Evolutionary conservation across 1,140 invertebrate species (phyloP).

Genomic region (Cydia splendana): DNA sequence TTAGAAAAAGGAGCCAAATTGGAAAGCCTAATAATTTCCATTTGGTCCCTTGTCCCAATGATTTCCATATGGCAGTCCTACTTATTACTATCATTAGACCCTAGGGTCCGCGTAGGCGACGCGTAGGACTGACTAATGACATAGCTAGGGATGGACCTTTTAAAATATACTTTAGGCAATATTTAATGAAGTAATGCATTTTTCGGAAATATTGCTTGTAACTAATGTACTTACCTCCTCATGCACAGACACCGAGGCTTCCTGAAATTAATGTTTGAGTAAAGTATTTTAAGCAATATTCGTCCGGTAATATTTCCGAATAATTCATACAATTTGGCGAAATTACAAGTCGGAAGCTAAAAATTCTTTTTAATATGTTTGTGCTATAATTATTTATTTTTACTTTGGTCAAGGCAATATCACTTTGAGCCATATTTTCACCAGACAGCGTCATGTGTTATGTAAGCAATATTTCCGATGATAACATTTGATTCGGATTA

Average conservation of each 20-base stretch:
- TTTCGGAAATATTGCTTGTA: no score
- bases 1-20: constrained; percentile 1
- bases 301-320: neutral
- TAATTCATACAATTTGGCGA: neutral
- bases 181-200: no score
- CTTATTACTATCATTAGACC: constrained; percentile 19
- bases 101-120: constrained; percentile 11
- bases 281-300: no score
- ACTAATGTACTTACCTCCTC: no score
- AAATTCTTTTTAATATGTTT: no score
- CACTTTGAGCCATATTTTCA: neutral
- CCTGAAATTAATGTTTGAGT: no score
- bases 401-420: neutral
- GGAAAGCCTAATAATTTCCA: constrained; percentile 7
- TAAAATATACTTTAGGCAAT: neutral
- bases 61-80: constrained; percentile 12
- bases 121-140: constrained; percentile 16
- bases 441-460: no score
- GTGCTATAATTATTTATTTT: no score
- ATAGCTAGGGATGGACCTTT: neutral
- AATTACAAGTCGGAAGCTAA: no score
- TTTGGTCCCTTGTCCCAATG: constrained; percentile 11
- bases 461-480: no score
- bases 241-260: no score
- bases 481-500: no score